Conservation (phyloP, 2,113 vertebrate genomes). For the Callopanchax toddi region DNA sequence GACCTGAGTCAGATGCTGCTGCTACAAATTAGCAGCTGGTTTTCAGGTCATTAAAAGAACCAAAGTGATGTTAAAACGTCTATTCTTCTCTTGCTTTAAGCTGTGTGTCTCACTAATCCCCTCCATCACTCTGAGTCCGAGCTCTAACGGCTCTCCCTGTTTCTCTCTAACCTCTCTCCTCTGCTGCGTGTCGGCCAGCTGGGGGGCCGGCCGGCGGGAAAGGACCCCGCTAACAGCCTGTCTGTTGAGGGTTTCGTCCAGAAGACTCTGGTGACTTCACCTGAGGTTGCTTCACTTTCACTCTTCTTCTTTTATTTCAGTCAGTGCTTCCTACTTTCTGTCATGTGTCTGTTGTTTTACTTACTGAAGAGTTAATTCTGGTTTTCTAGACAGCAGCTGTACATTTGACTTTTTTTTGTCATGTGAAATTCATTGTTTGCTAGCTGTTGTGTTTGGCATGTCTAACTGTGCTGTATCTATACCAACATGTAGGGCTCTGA, state of each 20-base stretch:
- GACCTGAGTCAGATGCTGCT: too few species aligned
- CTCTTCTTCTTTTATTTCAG: constrained; percentile 35
- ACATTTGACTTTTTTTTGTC: constrained; percentile 1
- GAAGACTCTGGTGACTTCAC: constrained; percentile 95
- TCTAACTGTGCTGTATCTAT: constrained; percentile 95
- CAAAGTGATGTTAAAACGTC: too few species aligned
- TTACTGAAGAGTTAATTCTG: background rate
- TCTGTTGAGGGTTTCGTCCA: constrained; percentile 93
- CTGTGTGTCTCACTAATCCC: constrained; percentile 10
- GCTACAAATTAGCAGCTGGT: too few species aligned
- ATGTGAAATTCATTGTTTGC: constrained; percentile 39
- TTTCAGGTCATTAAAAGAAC: too few species aligned
- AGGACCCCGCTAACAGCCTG: constrained; percentile 85
- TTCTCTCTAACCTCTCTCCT: constrained; percentile 62
- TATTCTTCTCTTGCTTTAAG: constrained; percentile 34
- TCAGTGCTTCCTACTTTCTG: constrained; percentile 8
- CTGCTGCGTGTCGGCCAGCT: constrained; percentile 63
- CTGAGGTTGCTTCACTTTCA: constrained; percentile 87
- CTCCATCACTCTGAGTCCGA: constrained; percentile 5
- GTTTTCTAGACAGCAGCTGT: background rate
- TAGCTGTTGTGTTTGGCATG: constrained; percentile 66
- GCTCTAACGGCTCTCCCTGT: constrained; percentile 64
- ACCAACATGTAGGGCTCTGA: constrained; percentile 97
- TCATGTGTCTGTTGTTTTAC: background rate
- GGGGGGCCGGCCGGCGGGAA: constrained; percentile 82